Evolutionary conservation across 2,113 vertebrate species (phyloP).

Genomic region (Mirza zaza): DNA sequence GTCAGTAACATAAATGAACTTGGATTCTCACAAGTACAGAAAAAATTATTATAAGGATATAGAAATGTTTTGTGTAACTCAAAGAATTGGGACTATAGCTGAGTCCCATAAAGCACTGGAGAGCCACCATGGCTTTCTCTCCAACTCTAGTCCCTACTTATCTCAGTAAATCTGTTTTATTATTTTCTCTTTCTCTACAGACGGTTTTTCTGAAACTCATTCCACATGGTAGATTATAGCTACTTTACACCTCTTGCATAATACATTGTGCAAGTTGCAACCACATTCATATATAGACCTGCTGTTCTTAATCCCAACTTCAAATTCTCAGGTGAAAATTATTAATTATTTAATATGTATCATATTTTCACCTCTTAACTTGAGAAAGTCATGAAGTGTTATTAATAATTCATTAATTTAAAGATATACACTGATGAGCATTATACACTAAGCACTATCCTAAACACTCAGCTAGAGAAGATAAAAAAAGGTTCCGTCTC

Average conservation of each 20-base stretch:
- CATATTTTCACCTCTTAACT: not conserved
- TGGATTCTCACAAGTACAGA: not conserved
- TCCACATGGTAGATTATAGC: not conserved
- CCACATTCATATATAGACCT: not conserved
- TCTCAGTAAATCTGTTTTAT: not conserved
- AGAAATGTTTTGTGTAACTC: not conserved
- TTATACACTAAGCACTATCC: not conserved
- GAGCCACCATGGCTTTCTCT: not conserved
- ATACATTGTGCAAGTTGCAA: not conserved
- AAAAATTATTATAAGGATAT: not conserved
- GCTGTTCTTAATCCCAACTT: not conserved
- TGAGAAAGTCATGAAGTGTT: not conserved
- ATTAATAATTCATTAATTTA: not conserved
- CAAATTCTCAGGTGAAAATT: not conserved
- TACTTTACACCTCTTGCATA: not conserved
- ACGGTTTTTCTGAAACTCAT: not conserved
- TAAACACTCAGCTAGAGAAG: not conserved
- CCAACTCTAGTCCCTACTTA: not conserved
- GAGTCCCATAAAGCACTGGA: not conserved
- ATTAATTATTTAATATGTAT: not conserved
- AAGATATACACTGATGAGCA: not conserved
- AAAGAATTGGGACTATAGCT: not conserved
- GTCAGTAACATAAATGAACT: not conserved
- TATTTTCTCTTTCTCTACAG: not conserved
- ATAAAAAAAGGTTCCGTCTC: not conserved